Conservation (phyloP, 2,113 vertebrate species). For the Athene cunicularia region DNA sequence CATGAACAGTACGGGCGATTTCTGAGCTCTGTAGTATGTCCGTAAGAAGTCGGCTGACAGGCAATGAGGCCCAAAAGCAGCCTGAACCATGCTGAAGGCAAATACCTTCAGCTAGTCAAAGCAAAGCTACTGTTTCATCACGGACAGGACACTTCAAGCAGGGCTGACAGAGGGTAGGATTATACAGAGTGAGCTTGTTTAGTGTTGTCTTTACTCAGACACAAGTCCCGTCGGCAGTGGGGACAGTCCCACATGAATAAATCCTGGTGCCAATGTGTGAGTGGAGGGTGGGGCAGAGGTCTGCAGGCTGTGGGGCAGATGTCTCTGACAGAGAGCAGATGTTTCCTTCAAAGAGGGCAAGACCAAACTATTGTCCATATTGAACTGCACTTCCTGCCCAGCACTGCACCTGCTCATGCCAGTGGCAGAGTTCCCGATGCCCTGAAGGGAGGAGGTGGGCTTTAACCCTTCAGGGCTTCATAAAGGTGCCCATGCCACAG, state of each 20-base stretch:
- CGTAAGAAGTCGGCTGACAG: background rate
- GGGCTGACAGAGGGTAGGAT: background rate
- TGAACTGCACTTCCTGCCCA: background rate
- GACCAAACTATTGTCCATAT: rapidly evolving
- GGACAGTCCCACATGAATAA: background rate
- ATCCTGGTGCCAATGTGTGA: background rate
- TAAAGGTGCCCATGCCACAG: background rate
- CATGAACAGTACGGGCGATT: background rate
- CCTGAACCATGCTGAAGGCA: background rate
- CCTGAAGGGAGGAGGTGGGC: background rate
- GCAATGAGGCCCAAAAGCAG: background rate
- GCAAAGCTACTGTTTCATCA: background rate
- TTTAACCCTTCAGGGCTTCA: background rate
- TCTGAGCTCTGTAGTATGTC: background rate
- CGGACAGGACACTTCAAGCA: rapidly evolving
- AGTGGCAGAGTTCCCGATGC: background rate
- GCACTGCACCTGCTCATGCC: background rate
- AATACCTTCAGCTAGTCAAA: background rate
- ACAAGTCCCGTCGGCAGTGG: rapidly evolving
- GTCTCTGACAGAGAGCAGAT: background rate
- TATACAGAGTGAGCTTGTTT: background rate
- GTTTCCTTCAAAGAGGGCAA: background rate
- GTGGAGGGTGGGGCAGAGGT: background rate
- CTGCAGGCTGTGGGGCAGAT: background rate
- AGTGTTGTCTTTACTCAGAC: rapidly evolving